phyloP scores from a whole-genome alignment of 2,797 vertebrate species.

The Tokudaia muenninki region DNA sequence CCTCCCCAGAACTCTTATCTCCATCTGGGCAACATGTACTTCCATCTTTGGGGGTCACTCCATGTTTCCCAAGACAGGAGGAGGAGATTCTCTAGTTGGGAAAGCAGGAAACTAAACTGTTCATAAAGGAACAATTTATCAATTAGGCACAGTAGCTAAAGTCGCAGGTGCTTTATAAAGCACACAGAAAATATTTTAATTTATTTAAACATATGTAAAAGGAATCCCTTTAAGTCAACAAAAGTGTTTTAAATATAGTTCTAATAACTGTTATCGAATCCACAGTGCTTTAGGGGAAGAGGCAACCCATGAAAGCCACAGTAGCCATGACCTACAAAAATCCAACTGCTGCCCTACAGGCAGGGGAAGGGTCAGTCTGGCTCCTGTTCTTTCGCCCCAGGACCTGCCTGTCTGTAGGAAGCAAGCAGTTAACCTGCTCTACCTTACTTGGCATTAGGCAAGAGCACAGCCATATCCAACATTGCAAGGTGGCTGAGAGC shows the following conservation, averaged over 20 bases:
- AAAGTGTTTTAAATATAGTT: conserved; percentile 11
- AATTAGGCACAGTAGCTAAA: not conserved
- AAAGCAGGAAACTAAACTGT: not conserved
- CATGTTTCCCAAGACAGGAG: not conserved
- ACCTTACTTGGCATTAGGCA: not conserved
- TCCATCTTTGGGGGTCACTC: not conserved
- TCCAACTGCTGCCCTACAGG: not conserved
- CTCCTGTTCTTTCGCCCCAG: not conserved
- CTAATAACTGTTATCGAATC: not conserved
- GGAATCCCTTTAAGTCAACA: not conserved
- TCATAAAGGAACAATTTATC: not conserved
- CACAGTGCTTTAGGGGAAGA: conserved; percentile 9
- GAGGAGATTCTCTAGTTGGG: not conserved
- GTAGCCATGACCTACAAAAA: not conserved
- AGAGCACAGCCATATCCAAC: not conserved
- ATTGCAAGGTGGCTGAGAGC: not conserved
- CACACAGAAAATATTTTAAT: not conserved
- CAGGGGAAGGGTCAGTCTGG: not conserved
- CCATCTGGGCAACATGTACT: not conserved
- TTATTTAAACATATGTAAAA: conserved; percentile 8
- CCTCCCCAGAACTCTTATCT: not conserved
- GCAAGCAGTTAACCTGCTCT: not conserved
- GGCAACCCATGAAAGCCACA: not conserved
- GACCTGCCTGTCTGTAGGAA: not conserved
- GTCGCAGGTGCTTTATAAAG: not conserved